Percentiles rank a stretch among this genome's conserved stretches.
phyloP scores from a whole-genome alignment of 2,888 invertebrate genomes.

The Amphimallon solstitiale region DNA sequence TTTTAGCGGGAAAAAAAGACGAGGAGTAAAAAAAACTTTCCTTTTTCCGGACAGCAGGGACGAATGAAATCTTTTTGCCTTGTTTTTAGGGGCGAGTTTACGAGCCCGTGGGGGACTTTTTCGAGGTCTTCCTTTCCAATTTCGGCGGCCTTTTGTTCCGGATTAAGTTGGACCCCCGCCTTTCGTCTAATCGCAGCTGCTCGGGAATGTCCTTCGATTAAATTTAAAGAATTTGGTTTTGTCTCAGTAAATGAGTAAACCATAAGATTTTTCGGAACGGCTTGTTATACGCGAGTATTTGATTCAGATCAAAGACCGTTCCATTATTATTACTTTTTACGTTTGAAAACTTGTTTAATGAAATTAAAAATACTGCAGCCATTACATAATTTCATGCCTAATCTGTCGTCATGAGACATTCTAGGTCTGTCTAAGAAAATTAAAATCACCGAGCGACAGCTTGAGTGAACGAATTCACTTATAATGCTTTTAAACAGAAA shows the following conservation, averaged over 20 bases:
- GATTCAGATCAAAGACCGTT: background rate
- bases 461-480: too few relatives aligned
- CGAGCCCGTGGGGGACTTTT: constrained; percentile 26
- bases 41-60: background rate
- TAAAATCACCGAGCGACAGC: too few relatives aligned
- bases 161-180: constrained; percentile 13
- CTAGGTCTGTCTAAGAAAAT: too few relatives aligned
- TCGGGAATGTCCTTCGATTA: constrained; percentile 16
- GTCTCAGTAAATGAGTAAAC: background rate
- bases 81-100: constrained; percentile 17
- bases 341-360: too few relatives aligned
- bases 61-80: constrained; percentile 10
- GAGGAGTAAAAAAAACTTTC: background rate
- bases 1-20: constrained; percentile 3
- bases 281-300: constrained; percentile 11
- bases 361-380: too few relatives aligned
- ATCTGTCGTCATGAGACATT: too few relatives aligned
- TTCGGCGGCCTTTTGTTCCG: constrained; percentile 25
- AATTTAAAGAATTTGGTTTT: constrained; percentile 21
- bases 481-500: too few relatives aligned
- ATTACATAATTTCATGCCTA: too few relatives aligned
- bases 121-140: constrained; percentile 24
- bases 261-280: constrained; percentile 9
- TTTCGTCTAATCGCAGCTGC: constrained; percentile 23
- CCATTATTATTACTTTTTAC: too few relatives aligned